Conservation (phyloP, 1,140 invertebrate genomes). For the Scaptomyza pallida region DNA sequence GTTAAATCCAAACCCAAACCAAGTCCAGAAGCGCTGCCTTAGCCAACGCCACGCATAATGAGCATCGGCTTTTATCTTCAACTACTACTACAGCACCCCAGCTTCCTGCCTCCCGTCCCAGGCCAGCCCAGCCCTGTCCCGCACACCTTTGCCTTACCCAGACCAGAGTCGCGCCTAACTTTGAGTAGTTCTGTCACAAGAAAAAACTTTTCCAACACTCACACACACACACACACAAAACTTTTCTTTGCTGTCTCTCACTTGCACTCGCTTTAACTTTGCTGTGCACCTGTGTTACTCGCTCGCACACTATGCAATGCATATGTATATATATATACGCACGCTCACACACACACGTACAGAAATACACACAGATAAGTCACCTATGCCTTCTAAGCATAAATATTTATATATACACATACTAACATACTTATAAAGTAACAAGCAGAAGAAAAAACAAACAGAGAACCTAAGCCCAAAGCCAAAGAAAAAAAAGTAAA, state of each 20-base stretch:
- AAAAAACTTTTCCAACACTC: constrained; percentile 6
- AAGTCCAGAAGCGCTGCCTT: constrained; percentile 4
- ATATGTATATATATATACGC: constrained; percentile 53
- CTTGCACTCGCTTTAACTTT: constrained; percentile 17
- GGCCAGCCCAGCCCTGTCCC: not conserved
- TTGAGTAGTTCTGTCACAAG: constrained; percentile 45
- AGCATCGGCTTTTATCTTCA: constrained; percentile 1
- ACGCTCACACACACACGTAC: constrained; percentile 6
- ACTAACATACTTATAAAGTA: constrained; percentile 29
- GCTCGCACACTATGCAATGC: constrained; percentile 56
- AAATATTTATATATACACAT: constrained; percentile 47
- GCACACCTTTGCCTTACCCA: not conserved
- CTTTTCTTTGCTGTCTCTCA: constrained; percentile 19
- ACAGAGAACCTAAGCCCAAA: constrained; percentile 14
- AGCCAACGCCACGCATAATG: constrained; percentile 11
- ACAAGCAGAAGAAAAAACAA: constrained; percentile 2
- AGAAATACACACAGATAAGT: constrained; percentile 18
- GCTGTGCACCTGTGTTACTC: constrained; percentile 47
- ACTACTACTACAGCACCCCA: not conserved
- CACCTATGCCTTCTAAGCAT: constrained; percentile 37
- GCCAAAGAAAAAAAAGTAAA: constrained; percentile 11
- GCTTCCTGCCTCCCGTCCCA: not conserved
- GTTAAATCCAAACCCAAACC: constrained; percentile 3
- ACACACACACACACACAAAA: constrained; percentile 26
- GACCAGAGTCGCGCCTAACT: constrained; percentile 17